Evolutionary conservation across 2,888 invertebrate species (phyloP), one percentile per base, ranked within the genome.

Genomic region (Polietes domitor): DNA sequence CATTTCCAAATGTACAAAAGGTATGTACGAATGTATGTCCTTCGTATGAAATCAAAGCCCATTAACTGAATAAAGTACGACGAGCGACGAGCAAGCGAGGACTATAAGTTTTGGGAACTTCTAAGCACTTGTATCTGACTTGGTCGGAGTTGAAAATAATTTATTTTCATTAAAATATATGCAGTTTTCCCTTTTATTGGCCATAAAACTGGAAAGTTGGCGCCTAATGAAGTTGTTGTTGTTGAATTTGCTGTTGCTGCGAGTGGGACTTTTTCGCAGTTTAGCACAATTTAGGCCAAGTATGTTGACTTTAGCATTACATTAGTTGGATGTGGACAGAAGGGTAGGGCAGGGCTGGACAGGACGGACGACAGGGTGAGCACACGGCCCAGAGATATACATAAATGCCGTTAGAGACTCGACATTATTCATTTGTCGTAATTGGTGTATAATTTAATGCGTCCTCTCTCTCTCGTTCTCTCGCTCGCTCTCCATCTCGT

Each of bases 151-250:
- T 68, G 68, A 17, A 68, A 68, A 68, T 68, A 68, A 68, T 68
- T 68, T 68, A 68, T 68, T 68, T 68, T 68, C 68, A 68, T 68
- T 68, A 21, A 68, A 68, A 68, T 68, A 21, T 68, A 68, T 68
- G 43, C 68, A 68, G 68, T 68, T 68, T 65, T 68, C 68, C 68
- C 68, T 43, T 68, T 68, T 68, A 68, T 68, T 68, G 68, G 24
- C 19, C 43, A 43, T 68, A 68, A 68, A 68, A 68, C 19, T 68
- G 15, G 41, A 68, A n/a, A 68, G 68, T 68, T 37, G 21, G 43
- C 24, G 19, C 68, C 43, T 68, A 68, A 68, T 68, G 43, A 68
- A 43, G 68, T 41, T 68, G 41, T 41, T 65, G 32, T 53, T 6
- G 61, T 61, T 61, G 32, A 5, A 10, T 58, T 1, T 15, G 26